Conservation (phyloP, 2,888 invertebrate genomes). For the Gandaritis pyraliata region DNA sequence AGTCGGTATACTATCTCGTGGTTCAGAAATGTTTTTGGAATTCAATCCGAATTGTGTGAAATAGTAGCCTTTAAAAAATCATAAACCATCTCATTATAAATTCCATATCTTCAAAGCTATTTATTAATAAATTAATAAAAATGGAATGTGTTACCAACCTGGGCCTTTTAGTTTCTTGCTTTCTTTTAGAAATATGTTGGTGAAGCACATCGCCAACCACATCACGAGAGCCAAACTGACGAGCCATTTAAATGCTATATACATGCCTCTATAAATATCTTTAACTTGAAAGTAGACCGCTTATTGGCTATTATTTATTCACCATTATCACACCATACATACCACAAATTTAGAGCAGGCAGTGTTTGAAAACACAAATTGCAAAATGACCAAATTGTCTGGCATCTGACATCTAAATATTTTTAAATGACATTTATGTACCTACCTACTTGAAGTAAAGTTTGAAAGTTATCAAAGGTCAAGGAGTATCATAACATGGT, state of each 20-base stretch:
- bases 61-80: conserved; percentile 33
- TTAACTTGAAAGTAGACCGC: conserved; percentile 19
- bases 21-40: conserved; percentile 34
- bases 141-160: conserved; percentile 42
- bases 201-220: conserved; percentile 67
- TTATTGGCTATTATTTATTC: conserved; percentile 19
- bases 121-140: background rate
- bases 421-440: background rate
- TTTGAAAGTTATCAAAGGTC: background rate
- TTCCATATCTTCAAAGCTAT: conserved; percentile 10
- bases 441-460: background rate
- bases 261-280: conserved; percentile 55
- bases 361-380: conserved; percentile 13
- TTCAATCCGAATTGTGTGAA: conserved; percentile 32
- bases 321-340: conserved; percentile 21
- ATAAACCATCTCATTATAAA: conserved; percentile 8
- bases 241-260: conserved; percentile 77
- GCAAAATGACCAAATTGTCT: conserved; percentile 22
- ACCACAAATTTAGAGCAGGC: conserved; percentile 28
- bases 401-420: conserved; percentile 17
- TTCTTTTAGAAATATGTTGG: conserved; percentile 50
- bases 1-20: conserved; percentile 10
- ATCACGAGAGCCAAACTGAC: conserved; percentile 59
- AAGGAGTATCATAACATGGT: background rate
- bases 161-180: conserved; percentile 33